Percentiles rank a stretch among this genome's conserved stretches.
Evolutionary conservation across 2,113 vertebrate genomes (phyloP).

Genomic region (Zingel zingel): DNA sequence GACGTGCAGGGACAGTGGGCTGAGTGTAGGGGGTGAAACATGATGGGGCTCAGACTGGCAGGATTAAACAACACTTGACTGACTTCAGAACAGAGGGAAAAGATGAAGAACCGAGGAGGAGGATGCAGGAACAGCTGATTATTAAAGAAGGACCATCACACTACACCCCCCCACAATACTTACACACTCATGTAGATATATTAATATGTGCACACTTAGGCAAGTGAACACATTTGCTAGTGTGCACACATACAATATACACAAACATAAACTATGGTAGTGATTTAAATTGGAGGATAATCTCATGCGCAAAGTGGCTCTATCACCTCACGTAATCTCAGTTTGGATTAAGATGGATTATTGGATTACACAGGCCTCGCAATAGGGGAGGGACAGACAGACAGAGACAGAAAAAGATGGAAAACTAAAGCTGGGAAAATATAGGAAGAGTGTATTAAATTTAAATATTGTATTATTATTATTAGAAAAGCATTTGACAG

Average conservation of each 20-base stretch:
- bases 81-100: conserved; percentile 56
- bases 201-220: neutral
- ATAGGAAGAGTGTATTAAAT: neutral
- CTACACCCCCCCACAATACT: neutral
- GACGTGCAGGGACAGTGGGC: conserved; percentile 63
- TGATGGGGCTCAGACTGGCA: conserved; percentile 79
- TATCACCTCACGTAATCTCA: conserved; percentile 76
- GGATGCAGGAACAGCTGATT: conserved; percentile 67
- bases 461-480: neutral
- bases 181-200: neutral
- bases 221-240: neutral
- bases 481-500: too few relatives aligned
- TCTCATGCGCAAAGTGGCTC: conserved; percentile 77
- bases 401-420: conserved; percentile 20
- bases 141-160: conserved; percentile 26
- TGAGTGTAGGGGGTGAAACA: conserved; percentile 73
- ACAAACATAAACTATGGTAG: conserved; percentile 23
- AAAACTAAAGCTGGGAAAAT: neutral
- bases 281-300: conserved; percentile 70
- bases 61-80: conserved; percentile 76
- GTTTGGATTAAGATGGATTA: conserved; percentile 79
- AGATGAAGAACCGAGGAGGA: conserved; percentile 36
- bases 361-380: conserved; percentile 69
- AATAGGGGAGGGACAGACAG: conserved; percentile 12
- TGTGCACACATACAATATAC: neutral